These are phyloP conservation scores for Eurosta solidaginis DNA, from an alignment of 1,140 invertebrate genomes.

Conservation along the genomic window DNA sequence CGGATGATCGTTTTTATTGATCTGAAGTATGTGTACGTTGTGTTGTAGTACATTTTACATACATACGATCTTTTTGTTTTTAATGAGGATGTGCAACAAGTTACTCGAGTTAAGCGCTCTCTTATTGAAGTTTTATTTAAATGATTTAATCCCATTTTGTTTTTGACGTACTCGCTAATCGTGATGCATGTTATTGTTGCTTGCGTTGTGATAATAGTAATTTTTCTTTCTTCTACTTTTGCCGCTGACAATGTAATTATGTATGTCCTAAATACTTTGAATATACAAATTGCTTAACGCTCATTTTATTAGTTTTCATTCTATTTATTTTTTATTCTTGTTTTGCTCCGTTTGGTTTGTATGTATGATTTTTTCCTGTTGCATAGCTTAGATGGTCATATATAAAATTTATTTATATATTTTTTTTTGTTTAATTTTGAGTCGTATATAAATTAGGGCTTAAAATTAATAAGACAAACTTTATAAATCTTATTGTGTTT, in stretches of 20 bases:
- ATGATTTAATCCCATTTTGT: background rate
- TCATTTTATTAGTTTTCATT: conserved; percentile 17
- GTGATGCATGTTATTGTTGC: background rate
- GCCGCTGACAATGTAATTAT: background rate
- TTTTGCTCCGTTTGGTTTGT: background rate
- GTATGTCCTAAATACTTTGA: background rate
- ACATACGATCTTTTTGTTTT: no score
- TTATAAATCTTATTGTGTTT: conserved; percentile 32
- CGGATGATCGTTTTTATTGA: no score
- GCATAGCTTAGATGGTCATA: conserved; percentile 32
- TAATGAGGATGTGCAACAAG: no score
- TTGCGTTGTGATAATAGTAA: background rate
- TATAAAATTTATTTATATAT: conserved; percentile 31
- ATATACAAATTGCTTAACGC: conserved; percentile 1
- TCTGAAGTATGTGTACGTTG: no score
- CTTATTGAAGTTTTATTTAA: background rate
- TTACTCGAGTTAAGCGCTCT: no score
- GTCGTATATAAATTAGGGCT: conserved; percentile 34
- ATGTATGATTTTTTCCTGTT: conserved; percentile 24
- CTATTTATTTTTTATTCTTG: background rate
- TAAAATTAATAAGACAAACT: conserved; percentile 35
- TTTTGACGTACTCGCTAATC: background rate
- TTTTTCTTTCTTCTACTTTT: background rate
- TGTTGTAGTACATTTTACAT: no score
- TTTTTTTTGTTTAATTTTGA: conserved; percentile 31